Base-by-base conservation (phyloP, 92 coral and sea anemone species). In the Porites cylindrica region DNA sequence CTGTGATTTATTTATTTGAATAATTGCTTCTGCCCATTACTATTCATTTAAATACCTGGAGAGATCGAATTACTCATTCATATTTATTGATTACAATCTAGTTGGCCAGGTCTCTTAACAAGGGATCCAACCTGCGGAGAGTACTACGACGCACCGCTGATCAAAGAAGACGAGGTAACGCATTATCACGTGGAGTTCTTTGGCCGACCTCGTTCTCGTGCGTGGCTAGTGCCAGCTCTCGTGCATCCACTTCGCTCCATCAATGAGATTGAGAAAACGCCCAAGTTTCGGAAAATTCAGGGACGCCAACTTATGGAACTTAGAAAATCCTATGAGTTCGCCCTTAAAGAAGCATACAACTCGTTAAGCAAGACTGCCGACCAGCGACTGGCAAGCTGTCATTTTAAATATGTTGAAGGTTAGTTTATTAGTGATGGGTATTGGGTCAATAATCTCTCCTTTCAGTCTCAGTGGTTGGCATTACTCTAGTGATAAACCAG, bases 101-200 rank as follows among this genome's bases (percentile, higher is more conserved):
- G 99, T 51, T 96, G 99, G 99, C 99, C 99, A 50, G 99, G 98
- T n/a, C 70, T 96, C 32, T 87, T 96, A 7, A 95, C 98, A 63
- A 91, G 92, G 23, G 99, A 96, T 85, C 99, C 98, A 47, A 88
- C 88, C 6, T 96, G 94, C 80, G 95, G 94, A 13, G 96, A 94
- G 66, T 96, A 96, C 72, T 96, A 96, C 82, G 99, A 96, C 74
- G 97, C 99, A 7, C 91, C 93, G 73, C 79, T 94, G 88, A 94
- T 88, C 70, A 93, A 94, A 72, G 94, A 96, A 85, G 89, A 96
- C 64, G 98, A 96, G 79, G 88, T 96, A 64, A 93, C 98, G 12
- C 96, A 96, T 79, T 90, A 94, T 71, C 99, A 96, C 76, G 99
- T 96, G 75, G 99, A 96, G 75, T 96, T 96, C 84, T 87, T 96